Percentiles rank a stretch among this genome's conserved stretches.
These are phyloP conservation scores for Heliornis fulica DNA, from an alignment of 2,113 vertebrate species.

Conservation along the genomic window DNA sequence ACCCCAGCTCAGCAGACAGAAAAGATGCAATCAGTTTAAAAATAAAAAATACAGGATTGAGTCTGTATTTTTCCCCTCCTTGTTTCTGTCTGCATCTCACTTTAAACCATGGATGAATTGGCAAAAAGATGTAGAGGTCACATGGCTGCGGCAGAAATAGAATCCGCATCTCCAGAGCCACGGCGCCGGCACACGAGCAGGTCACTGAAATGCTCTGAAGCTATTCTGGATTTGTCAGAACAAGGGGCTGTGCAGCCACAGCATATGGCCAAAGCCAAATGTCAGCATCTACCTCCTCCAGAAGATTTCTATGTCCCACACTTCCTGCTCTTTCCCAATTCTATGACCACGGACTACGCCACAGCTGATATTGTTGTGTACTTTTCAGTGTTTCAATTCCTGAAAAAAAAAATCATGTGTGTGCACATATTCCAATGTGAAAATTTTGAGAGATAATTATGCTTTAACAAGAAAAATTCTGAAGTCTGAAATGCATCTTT, in stretches of 20 bases:
- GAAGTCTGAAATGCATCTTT: background rate
- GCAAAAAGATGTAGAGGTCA: slow-evolving; percentile 16
- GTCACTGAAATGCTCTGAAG: background rate
- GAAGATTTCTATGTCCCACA: background rate
- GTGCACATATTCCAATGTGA: fast-evolving
- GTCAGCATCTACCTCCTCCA: background rate
- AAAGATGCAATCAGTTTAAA: background rate
- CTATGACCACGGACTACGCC: background rate
- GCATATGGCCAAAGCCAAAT: background rate
- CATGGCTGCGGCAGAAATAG: slow-evolving; percentile 30
- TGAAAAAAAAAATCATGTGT: background rate
- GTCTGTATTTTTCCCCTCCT: background rate
- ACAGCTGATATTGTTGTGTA: background rate
- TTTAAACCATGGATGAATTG: background rate
- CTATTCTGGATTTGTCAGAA: background rate
- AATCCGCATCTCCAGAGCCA: background rate
- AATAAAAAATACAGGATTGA: background rate
- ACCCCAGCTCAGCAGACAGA: background rate
- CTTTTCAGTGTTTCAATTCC: background rate
- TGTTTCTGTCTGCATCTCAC: background rate
- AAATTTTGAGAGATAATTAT: background rate
- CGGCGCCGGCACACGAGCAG: fast-evolving
- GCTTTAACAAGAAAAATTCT: background rate
- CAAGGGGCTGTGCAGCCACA: background rate
- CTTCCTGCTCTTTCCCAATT: background rate